phyloP scores from a whole-genome alignment of 1,140 invertebrate species.

The Saxidomus purpurata region DNA sequence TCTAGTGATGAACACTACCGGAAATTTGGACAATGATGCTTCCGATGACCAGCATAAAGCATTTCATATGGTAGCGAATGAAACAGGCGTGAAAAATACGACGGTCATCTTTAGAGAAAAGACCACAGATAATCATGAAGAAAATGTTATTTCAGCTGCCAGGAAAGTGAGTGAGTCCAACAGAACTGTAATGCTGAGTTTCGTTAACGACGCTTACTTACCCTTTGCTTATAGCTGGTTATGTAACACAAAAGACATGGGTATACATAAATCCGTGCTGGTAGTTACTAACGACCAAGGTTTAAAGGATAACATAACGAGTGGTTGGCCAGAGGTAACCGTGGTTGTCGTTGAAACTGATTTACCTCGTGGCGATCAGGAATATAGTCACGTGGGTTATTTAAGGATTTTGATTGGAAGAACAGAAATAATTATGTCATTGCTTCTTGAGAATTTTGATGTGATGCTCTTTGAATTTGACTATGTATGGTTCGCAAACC shows the following conservation, averaged over 20 bases:
- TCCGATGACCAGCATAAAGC: too few species aligned
- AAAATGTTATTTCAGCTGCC: not conserved
- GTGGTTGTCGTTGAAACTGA: conserved; percentile 57
- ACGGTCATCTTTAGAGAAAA: too few species aligned
- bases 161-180: not conserved
- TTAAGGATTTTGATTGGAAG: conserved; percentile 73
- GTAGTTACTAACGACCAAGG: conserved; percentile 72
- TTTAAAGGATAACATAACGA: conserved; percentile 67
- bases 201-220: conserved; percentile 78
- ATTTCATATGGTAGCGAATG: too few species aligned
- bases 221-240: conserved; percentile 78
- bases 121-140: too few species aligned
- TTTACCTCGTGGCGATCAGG: conserved; percentile 64
- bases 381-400: conserved; percentile 77
- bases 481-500: conserved; percentile 76
- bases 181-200: conserved; percentile 69
- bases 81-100: too few species aligned
- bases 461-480: conserved; percentile 79
- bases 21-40: too few species aligned
- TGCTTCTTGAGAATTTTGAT: conserved; percentile 69
- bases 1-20: too few species aligned
- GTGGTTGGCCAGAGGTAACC: conserved; percentile 72
- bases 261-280: conserved; percentile 73
- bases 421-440: conserved; percentile 67
- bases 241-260: conserved; percentile 78